phyloP scores from a whole-genome alignment of 2,113 vertebrate species.

The Mixornis gularis region DNA sequence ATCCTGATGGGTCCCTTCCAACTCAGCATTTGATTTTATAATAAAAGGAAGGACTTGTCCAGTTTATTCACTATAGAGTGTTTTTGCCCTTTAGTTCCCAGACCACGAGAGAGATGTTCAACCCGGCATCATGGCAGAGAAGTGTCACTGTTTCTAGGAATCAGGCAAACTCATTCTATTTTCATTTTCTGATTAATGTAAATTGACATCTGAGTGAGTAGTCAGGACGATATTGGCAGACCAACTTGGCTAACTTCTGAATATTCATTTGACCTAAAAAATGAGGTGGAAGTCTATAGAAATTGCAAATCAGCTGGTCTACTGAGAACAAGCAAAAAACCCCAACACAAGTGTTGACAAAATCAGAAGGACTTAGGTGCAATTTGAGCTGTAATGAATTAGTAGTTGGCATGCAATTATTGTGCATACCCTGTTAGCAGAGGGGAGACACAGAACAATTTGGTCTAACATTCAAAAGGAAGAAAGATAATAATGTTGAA shows the following conservation, averaged over 20 bases:
- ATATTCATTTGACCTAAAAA: neutral
- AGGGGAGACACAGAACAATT: neutral
- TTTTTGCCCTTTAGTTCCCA: neutral
- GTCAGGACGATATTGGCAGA: neutral
- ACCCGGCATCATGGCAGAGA: neutral
- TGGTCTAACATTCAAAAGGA: neutral
- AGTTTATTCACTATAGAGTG: accelerated
- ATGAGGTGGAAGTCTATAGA: neutral
- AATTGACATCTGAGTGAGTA: neutral
- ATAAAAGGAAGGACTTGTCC: neutral
- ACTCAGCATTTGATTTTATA: neutral
- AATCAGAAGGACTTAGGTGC: neutral
- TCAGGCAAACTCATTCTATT: neutral
- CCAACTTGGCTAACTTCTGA: neutral
- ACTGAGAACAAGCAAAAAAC: neutral
- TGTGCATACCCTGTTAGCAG: neutral
- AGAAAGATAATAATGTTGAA: neutral
- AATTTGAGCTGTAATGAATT: neutral
- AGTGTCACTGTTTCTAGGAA: neutral
- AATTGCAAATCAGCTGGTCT: neutral
- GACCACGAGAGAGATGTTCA: neutral
- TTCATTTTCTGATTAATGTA: neutral
- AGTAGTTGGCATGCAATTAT: neutral
- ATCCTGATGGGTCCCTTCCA: neutral
- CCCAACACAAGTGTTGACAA: neutral